Evolutionary conservation across 1,140 invertebrate species (phyloP), one percentile per base, ranked within the genome.

Genomic region (Drosophila setifemur): DNA sequence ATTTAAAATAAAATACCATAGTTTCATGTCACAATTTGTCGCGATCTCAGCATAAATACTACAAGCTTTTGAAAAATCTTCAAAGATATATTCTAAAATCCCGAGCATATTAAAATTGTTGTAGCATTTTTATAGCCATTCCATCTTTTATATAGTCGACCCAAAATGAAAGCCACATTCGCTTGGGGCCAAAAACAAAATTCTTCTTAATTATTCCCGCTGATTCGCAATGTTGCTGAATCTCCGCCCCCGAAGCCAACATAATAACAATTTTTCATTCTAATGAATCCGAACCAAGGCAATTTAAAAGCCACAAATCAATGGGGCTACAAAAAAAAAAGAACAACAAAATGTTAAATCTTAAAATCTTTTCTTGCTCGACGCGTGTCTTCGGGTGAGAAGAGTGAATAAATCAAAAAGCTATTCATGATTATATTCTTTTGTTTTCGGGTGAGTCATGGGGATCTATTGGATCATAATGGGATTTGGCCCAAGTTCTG

Each of bases 241-340:
- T 39, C 58, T 61, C 60, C 60, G 54, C 67, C 71, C 61, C 45
- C 61, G 40, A 58, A 57, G n/a, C 25, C 35, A 35, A 6, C 47
- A 71, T 66, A 71, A 72, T 70, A 58, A 68, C 45, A 53, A 79
- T 79, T 66, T 50, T 67, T 79, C 66, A 72, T 71, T 81, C 45
- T 55, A 63, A 69, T 55, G 64, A 71, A 35, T 40, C 45, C 39
- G 19, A 42, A 43, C 25, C 25, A 37, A 43, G 45, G 44, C 79
- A 67, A 83, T 83, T 79, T 85, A 85, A 85, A 79, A 79, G 74
- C 74, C 79, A 85, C 78, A 83, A 83, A 83, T 83, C 74, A 83
- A 50, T 18, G 33, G 14, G 14, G 19, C 29, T 18, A 40, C 14
- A 11, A 9, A 53, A 69, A 14, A 5, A 23, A 42, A 40, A 26